These are phyloP conservation scores for Marronus borbonicus DNA, from an alignment of 2,888 invertebrate species.

Conservation along the genomic window DNA sequence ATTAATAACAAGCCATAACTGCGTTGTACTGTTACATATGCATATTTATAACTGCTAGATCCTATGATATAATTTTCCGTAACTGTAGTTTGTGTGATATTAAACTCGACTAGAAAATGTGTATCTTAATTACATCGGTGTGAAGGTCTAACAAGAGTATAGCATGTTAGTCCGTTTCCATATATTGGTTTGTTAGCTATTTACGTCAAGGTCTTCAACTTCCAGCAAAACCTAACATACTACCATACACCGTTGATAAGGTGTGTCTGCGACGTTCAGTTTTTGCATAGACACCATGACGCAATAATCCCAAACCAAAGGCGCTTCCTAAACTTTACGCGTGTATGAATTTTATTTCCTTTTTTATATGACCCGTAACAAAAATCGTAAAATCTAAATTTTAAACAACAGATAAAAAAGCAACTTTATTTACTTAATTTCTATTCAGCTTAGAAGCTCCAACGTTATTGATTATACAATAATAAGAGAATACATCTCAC, in stretches of 20 bases:
- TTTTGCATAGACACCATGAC: slow-evolving; percentile 19
- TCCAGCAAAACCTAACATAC: slow-evolving; percentile 26
- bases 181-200: slow-evolving; percentile 21
- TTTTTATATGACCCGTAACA: neutral
- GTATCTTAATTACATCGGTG: slow-evolving; percentile 12
- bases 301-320: neutral
- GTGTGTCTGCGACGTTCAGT: slow-evolving; percentile 23
- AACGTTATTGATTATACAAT: no score
- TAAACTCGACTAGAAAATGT: slow-evolving; percentile 8
- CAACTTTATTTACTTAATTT: no score
- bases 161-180: slow-evolving; percentile 19
- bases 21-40: neutral
- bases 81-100: slow-evolving; percentile 40
- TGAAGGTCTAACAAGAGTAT: slow-evolving; percentile 24
- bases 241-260: slow-evolving; percentile 21
- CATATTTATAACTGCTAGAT: neutral
- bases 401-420: no score
- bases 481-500: no score
- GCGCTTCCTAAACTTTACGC: neutral
- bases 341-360: neutral
- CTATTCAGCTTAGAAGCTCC: no score
- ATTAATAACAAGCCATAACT: neutral
- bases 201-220: slow-evolving; percentile 44
- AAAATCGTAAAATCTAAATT: neutral
- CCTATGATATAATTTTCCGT: slow-evolving; percentile 27